Conservation (phyloP, 2,888 invertebrate genomes). For the Beris morrisii region DNA sequence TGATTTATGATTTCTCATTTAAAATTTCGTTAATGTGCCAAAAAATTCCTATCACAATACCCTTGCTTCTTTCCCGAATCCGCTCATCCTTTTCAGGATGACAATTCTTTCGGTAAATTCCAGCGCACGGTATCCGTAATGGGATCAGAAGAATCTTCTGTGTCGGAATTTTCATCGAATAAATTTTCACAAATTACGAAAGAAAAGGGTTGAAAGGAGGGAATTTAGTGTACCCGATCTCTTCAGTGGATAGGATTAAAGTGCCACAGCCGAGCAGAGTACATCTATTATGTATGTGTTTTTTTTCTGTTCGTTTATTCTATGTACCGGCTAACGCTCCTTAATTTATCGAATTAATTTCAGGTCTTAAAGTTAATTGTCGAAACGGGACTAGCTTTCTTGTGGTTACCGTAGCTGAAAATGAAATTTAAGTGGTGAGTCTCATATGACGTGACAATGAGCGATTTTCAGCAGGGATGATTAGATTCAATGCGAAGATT, state of each 20-base stretch:
- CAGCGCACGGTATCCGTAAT: background rate
- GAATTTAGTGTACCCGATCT: constrained; percentile 23
- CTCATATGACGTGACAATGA: too few relatives aligned
- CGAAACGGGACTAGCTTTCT: constrained; percentile 9
- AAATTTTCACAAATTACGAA: constrained; percentile 37
- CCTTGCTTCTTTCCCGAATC: background rate
- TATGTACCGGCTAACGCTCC: background rate
- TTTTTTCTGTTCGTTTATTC: too few relatives aligned
- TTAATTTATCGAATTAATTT: constrained; percentile 34
- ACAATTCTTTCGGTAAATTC: background rate
- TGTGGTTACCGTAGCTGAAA: constrained; percentile 15
- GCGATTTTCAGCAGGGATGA: too few relatives aligned
- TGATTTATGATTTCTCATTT: constrained; percentile 37
- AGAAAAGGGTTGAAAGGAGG: constrained; percentile 34
- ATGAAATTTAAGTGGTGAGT: constrained; percentile 10
- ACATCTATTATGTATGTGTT: too few relatives aligned
- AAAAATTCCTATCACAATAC: constrained; percentile 24
- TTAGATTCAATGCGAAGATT: too few relatives aligned
- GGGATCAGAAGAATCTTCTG: too few relatives aligned
- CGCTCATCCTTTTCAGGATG: background rate
- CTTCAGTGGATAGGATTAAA: constrained; percentile 24
- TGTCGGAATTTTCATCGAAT: constrained; percentile 35
- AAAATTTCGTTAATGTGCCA: constrained; percentile 36
- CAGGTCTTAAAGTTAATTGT: constrained; percentile 31
- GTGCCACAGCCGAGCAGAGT: background rate